Percentiles rank a stretch among this genome's conserved stretches.
phyloP scores from a whole-genome alignment of 1,140 invertebrate species.

The Heliconius himera region DNA sequence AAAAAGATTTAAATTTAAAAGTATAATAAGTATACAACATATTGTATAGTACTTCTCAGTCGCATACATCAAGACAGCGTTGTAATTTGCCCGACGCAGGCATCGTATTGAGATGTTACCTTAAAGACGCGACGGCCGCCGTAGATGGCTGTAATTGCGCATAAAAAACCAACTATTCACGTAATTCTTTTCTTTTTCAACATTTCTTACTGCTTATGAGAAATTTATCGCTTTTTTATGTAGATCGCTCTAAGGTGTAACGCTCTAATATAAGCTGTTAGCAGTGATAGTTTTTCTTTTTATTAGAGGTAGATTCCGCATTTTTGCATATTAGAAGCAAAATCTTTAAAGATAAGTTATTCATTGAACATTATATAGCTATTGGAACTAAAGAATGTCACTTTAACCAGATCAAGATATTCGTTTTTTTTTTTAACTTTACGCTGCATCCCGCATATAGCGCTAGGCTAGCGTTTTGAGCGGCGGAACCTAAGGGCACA shows the following conservation, averaged over 20 bases:
- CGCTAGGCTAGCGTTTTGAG: no score
- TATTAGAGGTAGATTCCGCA: no score
- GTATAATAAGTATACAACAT: neutral
- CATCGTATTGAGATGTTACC: conserved; percentile 19
- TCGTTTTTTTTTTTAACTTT: no score
- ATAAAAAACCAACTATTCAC: neutral
- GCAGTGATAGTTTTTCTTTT: neutral
- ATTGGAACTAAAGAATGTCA: no score
- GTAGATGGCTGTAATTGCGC: neutral
- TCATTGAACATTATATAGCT: no score
- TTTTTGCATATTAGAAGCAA: no score
- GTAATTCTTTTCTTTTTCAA: neutral
- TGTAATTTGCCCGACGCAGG: conserved; percentile 20
- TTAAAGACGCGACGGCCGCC: neutral
- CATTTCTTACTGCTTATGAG: neutral
- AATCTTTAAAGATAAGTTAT: no score
- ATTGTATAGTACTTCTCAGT: neutral
- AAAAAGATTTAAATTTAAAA: neutral
- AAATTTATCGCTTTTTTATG: neutral
- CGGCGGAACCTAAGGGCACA: no score
- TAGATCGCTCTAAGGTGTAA: neutral
- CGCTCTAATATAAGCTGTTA: neutral
- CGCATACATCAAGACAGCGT: neutral
- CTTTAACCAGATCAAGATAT: no score
- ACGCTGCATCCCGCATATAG: no score